A percentile compares a stretch with the other conserved stretches of the same genome.
phyloP scores from a whole-genome alignment of 2,888 invertebrate species.

The Synanthedon vespiformis region DNA sequence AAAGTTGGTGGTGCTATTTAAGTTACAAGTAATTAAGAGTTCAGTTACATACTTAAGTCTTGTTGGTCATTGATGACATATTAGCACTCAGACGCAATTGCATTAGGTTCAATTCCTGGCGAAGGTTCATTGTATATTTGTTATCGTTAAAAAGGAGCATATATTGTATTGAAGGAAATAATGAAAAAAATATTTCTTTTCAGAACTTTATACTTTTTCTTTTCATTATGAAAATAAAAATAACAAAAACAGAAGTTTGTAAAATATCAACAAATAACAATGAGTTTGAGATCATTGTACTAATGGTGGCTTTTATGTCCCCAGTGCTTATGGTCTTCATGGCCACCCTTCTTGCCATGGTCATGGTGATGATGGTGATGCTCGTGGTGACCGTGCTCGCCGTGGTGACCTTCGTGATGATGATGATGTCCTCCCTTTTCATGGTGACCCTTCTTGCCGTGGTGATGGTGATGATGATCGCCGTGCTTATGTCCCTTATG shows the following conservation, averaged over 20 bases:
- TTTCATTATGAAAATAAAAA: neutral
- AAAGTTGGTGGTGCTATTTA: too few species aligned
- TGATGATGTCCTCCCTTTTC: constrained; percentile 83
- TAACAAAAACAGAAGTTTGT: neutral
- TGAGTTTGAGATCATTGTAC: neutral
- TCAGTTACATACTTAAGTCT: too few species aligned
- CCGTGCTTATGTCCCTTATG: constrained; percentile 84
- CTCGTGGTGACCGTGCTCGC: constrained; percentile 80
- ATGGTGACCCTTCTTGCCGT: constrained; percentile 82
- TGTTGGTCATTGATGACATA: too few species aligned
- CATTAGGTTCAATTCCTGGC: too few species aligned
- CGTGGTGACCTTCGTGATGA: constrained; percentile 82
- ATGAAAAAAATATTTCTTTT: too few species aligned
- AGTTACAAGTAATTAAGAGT: too few species aligned
- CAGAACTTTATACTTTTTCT: neutral
- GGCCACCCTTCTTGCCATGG: constrained; percentile 83
- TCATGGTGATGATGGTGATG: constrained; percentile 79
- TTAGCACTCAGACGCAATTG: too few species aligned
- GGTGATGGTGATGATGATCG: constrained; percentile 80
- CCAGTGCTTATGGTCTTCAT: constrained; percentile 84
- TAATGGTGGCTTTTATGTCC: constrained; percentile 71
- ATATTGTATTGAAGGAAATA: too few species aligned
- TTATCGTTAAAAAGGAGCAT: too few species aligned
- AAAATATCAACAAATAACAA: neutral
- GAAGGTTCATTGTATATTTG: too few species aligned